phyloP scores from a whole-genome alignment of 2,113 vertebrate species.

The Aldabrachelys gigantea region DNA sequence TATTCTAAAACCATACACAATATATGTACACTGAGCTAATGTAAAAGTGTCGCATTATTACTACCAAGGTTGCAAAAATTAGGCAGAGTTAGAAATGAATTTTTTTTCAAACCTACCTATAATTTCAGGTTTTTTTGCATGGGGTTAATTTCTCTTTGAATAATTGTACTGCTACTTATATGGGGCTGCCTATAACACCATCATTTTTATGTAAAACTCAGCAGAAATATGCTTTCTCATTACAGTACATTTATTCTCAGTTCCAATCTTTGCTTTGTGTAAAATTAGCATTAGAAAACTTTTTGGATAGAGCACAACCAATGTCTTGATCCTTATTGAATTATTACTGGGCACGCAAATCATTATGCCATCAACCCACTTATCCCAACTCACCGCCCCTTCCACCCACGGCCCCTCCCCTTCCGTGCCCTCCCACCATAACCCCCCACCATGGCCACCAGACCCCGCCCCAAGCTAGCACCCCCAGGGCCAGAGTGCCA shows the following conservation, averaged over 20 bases:
- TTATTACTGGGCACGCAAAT: not conserved
- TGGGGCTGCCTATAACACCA: rapidly evolving
- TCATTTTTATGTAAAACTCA: not conserved
- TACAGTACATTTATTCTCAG: not conserved
- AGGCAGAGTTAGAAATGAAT: not conserved
- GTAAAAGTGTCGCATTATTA: conserved; percentile 18
- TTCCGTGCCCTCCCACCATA: too few relatives aligned
- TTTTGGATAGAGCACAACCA: not conserved
- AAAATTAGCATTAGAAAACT: not conserved
- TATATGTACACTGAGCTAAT: not conserved
- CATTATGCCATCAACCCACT: not conserved
- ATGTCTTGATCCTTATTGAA: not conserved
- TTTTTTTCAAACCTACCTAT: not conserved
- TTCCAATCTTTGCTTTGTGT: not conserved
- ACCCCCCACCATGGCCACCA: too few relatives aligned
- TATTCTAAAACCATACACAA: not conserved
- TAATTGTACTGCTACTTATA: not conserved
- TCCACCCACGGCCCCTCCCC: too few relatives aligned
- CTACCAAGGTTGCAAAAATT: not conserved
- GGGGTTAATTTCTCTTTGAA: conserved; percentile 16
- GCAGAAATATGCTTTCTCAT: not conserved
- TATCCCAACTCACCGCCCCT: not conserved
- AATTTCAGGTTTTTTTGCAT: not conserved
- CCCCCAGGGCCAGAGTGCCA: too few relatives aligned
- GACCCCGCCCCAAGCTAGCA: too few relatives aligned